Base-by-base conservation (phyloP, 2,888 invertebrate species). In the Parnassius mnemosyne region DNA sequence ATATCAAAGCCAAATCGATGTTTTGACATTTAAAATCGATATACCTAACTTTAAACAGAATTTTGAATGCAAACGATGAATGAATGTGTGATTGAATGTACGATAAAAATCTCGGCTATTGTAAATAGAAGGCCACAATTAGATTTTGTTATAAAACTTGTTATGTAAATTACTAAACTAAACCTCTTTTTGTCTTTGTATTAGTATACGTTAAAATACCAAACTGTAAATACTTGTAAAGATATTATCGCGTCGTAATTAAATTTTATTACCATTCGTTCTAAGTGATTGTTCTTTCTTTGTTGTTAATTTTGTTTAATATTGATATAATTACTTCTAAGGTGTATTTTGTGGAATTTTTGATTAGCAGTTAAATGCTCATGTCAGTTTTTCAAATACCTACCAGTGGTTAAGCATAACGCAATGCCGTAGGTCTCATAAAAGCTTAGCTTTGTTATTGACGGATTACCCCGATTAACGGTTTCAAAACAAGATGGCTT, bases 201-300 rank as follows among this genome's bases (percentile, higher is more conserved):
- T 84, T 87, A 89, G 86, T 87, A 86, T 89, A 89, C 85, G 88
- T 89, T 89, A 84, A 86, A 84, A 83, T 87, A 90, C 89, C 89
- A 90, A 88, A 89, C 84, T 91, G 90, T 90, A 90, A 86, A 91
- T 90, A 89, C 72, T 78, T 89, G 90, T 90, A 90, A 88, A 90
- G 89, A 89, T 91, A 91, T 91, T 90, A 90, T 85, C 84, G 84
- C 77, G 78, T 78, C 83, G 76, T 85, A 85, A 87, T 83, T 87
- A 89, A 87, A 89, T 85, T 87, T 86, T 90, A 90, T 90, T 91
- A 90, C 90, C 90, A 91, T 89, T 89, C 77, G 86, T 89, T 87
- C 78, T 83, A 88, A 88, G 88, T 82, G 80, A 86, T 89, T 89
- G 89, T 91, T 89, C 89, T 82, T 85, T 84, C 78, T 87, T 88